Conservation (phyloP, 2,888 invertebrate genomes). For the Xylota sylvarum region DNA sequence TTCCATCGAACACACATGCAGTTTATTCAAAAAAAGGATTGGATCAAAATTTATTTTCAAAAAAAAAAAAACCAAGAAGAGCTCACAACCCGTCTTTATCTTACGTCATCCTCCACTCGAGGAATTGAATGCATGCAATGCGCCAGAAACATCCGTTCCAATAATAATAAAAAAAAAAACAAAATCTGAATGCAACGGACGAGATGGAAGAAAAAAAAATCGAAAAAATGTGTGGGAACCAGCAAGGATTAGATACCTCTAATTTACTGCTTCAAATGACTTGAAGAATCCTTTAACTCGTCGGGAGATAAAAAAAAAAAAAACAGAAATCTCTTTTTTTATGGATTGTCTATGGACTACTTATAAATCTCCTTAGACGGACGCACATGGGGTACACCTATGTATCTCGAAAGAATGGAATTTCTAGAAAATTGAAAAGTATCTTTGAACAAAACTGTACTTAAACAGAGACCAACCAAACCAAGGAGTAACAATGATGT, state of each 20-base stretch:
- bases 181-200: constrained; percentile 27
- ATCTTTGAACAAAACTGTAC: constrained; percentile 51
- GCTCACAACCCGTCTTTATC: constrained; percentile 4
- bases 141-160: constrained; percentile 54
- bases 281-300: constrained; percentile 71
- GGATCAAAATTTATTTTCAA: constrained; percentile 12
- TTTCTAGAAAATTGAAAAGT: constrained; percentile 31
- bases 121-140: constrained; percentile 47
- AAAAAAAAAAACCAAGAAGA: constrained; percentile 12
- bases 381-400: constrained; percentile 42
- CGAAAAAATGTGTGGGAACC: constrained; percentile 71
- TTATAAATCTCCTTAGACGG: constrained; percentile 51
- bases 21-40: constrained; percentile 66
- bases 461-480: constrained; percentile 21
- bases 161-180: constrained; percentile 15
- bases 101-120: constrained; percentile 60
- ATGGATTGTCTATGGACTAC: constrained; percentile 24
- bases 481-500: constrained; percentile 41
- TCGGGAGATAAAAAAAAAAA: constrained; percentile 22
- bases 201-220: constrained; percentile 18
- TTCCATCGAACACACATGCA: constrained; percentile 34
- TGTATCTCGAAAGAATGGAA: constrained; percentile 42
- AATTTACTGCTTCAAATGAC: constrained; percentile 73
- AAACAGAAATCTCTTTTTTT: constrained; percentile 50
- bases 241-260: constrained; percentile 75